Percentiles rank a stretch among this genome's conserved stretches.
Conservation (phyloP, 1,140 invertebrate species). For the Gryon sp. region DNA sequence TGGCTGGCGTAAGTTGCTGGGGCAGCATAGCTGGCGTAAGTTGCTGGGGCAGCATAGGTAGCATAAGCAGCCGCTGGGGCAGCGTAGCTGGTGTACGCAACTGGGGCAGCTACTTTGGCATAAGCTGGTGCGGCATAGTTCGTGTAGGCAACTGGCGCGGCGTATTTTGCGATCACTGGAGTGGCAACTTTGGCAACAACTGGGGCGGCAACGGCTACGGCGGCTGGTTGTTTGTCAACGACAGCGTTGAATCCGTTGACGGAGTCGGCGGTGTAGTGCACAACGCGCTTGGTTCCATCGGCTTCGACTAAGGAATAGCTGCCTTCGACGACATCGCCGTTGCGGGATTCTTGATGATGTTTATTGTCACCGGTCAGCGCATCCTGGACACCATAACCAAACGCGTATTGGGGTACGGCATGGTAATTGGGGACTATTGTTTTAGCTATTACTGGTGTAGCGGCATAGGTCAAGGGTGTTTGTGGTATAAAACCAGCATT, state of each 20-base stretch:
- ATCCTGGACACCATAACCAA: slow-evolving; percentile 81
- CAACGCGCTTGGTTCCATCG: slow-evolving; percentile 66
- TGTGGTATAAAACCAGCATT: slow-evolving; percentile 25
- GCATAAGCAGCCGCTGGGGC: too few species aligned
- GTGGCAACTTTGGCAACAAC: slow-evolving; percentile 49
- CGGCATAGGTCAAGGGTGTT: slow-evolving; percentile 23
- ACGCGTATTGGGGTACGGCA: slow-evolving; percentile 78
- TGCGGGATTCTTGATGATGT: slow-evolving; percentile 81
- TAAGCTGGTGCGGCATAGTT: slow-evolving; percentile 16
- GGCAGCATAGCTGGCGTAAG: too few species aligned
- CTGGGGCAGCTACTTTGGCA: too few species aligned
- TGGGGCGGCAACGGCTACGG: slow-evolving; percentile 7
- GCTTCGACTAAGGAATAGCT: slow-evolving; percentile 66
- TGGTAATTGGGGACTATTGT: slow-evolving; percentile 68
- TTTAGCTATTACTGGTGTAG: slow-evolving; percentile 53
- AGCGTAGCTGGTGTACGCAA: too few species aligned
- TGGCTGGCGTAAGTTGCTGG: too few species aligned
- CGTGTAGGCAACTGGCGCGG: slow-evolving; percentile 34
- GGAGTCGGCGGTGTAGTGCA: slow-evolving; percentile 69
- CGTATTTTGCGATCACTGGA: slow-evolving; percentile 6
- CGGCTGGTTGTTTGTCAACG: slow-evolving; percentile 66
- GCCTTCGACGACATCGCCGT: slow-evolving; percentile 80
- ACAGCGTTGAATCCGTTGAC: slow-evolving; percentile 71
- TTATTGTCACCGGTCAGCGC: slow-evolving; percentile 82
- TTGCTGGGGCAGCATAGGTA: too few species aligned